Evolutionary conservation across 2,113 vertebrate genomes (phyloP), one percentile per base, ranked within the genome.

Genomic region (Scatophagus argus): DNA sequence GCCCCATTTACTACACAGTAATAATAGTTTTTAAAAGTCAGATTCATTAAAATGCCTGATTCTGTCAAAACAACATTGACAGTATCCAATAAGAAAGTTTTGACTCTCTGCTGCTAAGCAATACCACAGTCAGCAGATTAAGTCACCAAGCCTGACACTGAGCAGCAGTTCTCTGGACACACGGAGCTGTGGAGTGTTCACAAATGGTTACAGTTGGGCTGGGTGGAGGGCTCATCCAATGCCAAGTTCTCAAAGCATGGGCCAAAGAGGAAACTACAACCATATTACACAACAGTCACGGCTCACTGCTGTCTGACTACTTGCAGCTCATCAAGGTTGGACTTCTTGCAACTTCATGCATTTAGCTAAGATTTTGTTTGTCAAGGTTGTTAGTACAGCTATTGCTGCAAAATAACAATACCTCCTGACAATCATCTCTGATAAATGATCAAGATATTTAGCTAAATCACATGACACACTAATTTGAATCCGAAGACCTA

Each of bases 231-330:
- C 69, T 80, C 58, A 64, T 69, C 41, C 19, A 70, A 16, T 3
- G 68, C 81, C 81, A 87, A 83, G 38, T 68, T 61, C 59, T 73
- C 41, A 65, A 74, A 68, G 51, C 49, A 63, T 34, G 29, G 61
- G 70, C 72, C 73, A 82, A 72, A 80, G 36, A 84, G 52, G 62
- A 76, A 84, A 82, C 71, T 69, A 78, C 47, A 82, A 81, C 39
- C 16, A 36, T 14, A 36, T 81, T 73, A 74, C 70, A 64, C 56
- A 85, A 81, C 64, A 63, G 23, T 46, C 2, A 3, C n/a, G 56
- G 56, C 61, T 56, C 17, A 64, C 61, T 52, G 62, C 31, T 60
- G 25, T 36, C 43, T 43, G 31, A 61, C 62, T 5, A 73, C n/a
- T 25, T 59, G 25, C 8, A 59, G 55, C n/a, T 23, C 13, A 43